Percentiles rank a stretch among this genome's conserved stretches.
Conservation (phyloP, 2,888 invertebrate species). For the Synergus japonicus region DNA sequence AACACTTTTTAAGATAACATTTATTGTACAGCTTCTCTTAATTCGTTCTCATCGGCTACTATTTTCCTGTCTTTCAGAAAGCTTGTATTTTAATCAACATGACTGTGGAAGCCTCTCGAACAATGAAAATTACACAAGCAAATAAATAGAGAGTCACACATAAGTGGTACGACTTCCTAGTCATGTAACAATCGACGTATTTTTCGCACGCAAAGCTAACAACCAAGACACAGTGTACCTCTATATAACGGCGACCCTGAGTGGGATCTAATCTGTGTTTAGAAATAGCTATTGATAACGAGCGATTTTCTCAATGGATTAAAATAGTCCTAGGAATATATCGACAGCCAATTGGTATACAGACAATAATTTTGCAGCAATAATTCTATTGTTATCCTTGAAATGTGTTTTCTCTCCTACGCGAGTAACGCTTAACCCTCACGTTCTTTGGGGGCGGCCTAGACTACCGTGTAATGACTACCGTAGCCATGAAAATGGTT, state of each 20-base stretch:
- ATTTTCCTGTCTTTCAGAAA: too few relatives aligned
- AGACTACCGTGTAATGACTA: conserved; percentile 40
- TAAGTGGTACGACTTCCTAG: conserved; percentile 27
- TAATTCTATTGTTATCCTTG: conserved; percentile 34
- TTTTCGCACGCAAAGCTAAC: conserved; percentile 10
- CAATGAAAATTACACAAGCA: neutral
- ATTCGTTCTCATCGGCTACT: neutral
- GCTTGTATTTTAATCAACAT: neutral
- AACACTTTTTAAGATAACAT: neutral
- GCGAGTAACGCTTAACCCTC: conserved; percentile 22
- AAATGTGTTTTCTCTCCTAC: conserved; percentile 39
- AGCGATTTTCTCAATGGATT: neutral
- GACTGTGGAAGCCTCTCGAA: neutral
- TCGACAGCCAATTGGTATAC: neutral
- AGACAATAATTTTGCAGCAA: conserved; percentile 28
- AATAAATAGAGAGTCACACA: conserved; percentile 1
- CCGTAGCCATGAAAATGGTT: conserved; percentile 58
- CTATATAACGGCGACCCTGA: conserved; percentile 28
- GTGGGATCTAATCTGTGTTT: conserved; percentile 35
- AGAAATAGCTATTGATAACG: conserved; percentile 34
- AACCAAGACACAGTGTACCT: neutral
- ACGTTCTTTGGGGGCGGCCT: conserved; percentile 17
- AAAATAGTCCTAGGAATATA: neutral
- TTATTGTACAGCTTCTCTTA: neutral
- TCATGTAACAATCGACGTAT: conserved; percentile 28